phyloP scores from a whole-genome alignment of 1,140 invertebrate species.

The Zaprionus inermis region DNA sequence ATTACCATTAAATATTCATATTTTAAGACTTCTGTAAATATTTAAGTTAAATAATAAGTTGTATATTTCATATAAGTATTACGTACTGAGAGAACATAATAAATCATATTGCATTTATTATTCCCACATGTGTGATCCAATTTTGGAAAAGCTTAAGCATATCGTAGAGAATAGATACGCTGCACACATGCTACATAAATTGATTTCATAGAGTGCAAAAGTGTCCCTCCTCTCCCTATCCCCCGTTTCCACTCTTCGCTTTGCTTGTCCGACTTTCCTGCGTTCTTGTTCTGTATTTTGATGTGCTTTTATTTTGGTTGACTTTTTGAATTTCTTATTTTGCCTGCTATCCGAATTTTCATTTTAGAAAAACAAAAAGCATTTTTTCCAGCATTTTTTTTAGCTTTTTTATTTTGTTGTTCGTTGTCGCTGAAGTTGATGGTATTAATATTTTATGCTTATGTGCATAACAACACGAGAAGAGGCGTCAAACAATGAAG shows the following conservation, averaged over 20 bases:
- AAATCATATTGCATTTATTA: constrained; percentile 2
- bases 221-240: neutral
- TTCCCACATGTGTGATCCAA: constrained; percentile 2
- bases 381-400: neutral
- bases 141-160: neutral
- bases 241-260: no score
- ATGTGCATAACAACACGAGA: constrained; percentile 63
- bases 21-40: no score
- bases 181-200: neutral
- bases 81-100: neutral
- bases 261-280: neutral
- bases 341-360: neutral
- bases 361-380: neutral
- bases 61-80: no score
- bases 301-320: neutral
- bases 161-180: neutral
- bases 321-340: neutral
- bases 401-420: constrained; percentile 20
- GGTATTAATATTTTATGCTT: constrained; percentile 73
- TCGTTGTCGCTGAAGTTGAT: constrained; percentile 37
- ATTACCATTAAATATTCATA: no score
- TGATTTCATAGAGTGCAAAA: neutral
- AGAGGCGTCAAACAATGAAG: constrained; percentile 21
- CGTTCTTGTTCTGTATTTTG: neutral
- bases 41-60: no score